Conservation (phyloP, 2,797 vertebrate genomes). For the Clarias pachynema region DNA sequence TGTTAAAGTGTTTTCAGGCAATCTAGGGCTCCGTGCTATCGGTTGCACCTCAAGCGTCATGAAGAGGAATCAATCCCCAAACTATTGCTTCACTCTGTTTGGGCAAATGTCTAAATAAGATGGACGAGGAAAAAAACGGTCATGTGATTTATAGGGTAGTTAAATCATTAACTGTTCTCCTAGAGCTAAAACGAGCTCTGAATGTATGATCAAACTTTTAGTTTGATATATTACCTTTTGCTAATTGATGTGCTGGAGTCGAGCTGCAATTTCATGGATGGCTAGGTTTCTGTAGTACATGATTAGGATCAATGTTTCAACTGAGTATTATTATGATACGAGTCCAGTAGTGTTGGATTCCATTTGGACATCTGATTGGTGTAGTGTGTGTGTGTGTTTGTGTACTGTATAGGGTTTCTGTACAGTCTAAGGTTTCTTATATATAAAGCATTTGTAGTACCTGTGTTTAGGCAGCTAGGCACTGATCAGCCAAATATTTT, state of each 20-base stretch:
- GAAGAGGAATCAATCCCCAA: conserved; percentile 23
- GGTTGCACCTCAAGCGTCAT: conserved; percentile 16
- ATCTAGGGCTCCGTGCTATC: not conserved
- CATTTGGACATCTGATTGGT: not conserved
- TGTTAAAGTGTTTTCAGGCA: conserved; percentile 42
- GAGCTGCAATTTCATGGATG: conserved; percentile 26
- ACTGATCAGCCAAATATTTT: not conserved
- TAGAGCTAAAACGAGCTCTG: conserved; percentile 30
- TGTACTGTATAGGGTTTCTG: too few relatives aligned
- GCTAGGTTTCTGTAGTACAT: conserved; percentile 18
- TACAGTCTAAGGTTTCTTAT: not conserved
- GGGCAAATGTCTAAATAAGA: conserved; percentile 27
- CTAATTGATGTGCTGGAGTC: conserved; percentile 38
- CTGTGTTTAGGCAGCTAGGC: not conserved
- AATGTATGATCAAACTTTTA: conserved; percentile 40
- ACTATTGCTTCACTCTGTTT: not conserved
- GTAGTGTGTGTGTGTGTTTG: not conserved
- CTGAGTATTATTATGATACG: conserved; percentile 9
- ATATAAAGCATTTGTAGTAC: not conserved
- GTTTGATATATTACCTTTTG: conserved; percentile 25
- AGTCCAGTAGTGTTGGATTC: not conserved
- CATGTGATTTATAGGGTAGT: conserved; percentile 27
- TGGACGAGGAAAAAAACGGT: not conserved
- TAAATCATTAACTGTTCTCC: conserved; percentile 38
- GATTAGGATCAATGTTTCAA: conserved; percentile 15